These are phyloP conservation scores for Heliconius cydno DNA, from an alignment of 2,888 invertebrate genomes.

Conservation along the genomic window DNA sequence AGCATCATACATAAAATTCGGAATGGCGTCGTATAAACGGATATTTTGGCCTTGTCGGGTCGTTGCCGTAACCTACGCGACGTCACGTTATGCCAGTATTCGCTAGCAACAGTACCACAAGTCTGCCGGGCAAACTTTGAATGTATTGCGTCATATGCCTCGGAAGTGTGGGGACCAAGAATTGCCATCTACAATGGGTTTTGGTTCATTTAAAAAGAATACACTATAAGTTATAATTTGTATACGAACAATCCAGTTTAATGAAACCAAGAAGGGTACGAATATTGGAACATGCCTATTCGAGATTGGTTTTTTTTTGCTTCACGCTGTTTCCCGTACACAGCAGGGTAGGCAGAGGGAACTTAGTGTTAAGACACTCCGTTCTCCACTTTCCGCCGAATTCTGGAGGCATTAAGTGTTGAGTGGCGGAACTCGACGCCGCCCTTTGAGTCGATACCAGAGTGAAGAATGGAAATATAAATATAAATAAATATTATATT, in stretches of 20 bases:
- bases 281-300: no score
- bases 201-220: background rate
- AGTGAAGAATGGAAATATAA: no score
- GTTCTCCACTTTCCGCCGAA: no score
- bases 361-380: no score
- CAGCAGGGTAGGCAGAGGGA: no score
- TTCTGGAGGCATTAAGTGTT: no score
- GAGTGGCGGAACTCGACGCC: no score
- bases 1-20: slow-evolving; percentile 58
- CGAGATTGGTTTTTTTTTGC: no score
- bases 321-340: no score
- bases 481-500: no score
- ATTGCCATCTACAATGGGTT: background rate
- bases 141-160: slow-evolving; percentile 37
- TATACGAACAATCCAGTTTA: background rate
- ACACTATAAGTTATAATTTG: background rate
- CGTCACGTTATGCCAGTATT: slow-evolving; percentile 56
- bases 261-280: background rate
- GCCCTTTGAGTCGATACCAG: no score
- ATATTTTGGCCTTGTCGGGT: slow-evolving; percentile 70
- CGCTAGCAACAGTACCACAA: slow-evolving; percentile 45
- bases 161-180: slow-evolving; percentile 22
- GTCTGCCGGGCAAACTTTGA: slow-evolving; percentile 37
- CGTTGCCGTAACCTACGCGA: slow-evolving; percentile 68
- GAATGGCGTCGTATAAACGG: slow-evolving; percentile 60